phyloP scores from a whole-genome alignment of 2,797 vertebrate genomes.

The Gouania willdenowi region DNA sequence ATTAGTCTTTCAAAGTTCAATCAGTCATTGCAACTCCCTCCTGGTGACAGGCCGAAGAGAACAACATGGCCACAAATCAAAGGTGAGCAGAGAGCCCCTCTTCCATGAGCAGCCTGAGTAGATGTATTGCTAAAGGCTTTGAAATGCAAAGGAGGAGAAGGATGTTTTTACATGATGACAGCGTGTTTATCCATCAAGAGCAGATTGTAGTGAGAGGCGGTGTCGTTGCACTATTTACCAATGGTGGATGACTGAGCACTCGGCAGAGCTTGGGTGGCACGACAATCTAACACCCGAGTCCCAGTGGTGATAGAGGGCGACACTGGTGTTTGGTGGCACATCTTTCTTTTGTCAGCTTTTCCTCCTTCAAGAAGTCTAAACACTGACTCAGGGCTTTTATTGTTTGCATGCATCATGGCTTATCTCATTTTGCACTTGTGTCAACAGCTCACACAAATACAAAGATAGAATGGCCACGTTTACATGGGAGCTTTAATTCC shows the following conservation, averaged over 20 bases:
- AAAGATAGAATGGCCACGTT: too few species aligned
- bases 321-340: constrained; percentile 29
- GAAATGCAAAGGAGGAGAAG: constrained; percentile 69
- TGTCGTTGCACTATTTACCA: constrained; percentile 45
- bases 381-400: too few species aligned
- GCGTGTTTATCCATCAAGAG: constrained; percentile 70
- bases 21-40: constrained; percentile 64
- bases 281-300: constrained; percentile 45
- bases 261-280: constrained; percentile 38
- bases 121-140: constrained; percentile 58
- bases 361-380: constrained; percentile 4
- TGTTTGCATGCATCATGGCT: constrained; percentile 7
- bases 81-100: constrained; percentile 47
- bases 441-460: not conserved
- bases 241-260: constrained; percentile 48
- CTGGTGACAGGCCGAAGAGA: constrained; percentile 64
- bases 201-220: constrained; percentile 43
- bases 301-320: constrained; percentile 43
- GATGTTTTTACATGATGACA: constrained; percentile 67
- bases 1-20: constrained; percentile 66
- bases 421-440: constrained; percentile 24
- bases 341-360: constrained; percentile 34
- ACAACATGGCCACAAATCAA: constrained; percentile 69
- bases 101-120: constrained; percentile 37
- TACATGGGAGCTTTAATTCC: too few species aligned